Evolutionary conservation across 2,113 vertebrate genomes (phyloP), one percentile per base, ranked within the genome.

Genomic region (Sorex fumeus): DNA sequence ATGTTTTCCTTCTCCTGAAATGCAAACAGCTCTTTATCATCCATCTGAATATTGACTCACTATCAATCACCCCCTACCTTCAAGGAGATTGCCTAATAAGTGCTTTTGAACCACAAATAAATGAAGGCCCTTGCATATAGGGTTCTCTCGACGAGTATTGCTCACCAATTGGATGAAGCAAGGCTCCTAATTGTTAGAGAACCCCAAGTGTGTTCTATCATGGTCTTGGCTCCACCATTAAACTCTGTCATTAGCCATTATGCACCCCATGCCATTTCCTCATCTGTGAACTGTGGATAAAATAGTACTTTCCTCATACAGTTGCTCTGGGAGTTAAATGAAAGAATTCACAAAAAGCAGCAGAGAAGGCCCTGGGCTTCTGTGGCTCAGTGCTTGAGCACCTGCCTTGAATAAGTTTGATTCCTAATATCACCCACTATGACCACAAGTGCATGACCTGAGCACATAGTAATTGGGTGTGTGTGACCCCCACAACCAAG

Each of bases 221-320:
- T 12, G 25, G 40, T 69, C 53, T 71, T 43, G 36, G 25, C 19
- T 78, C 60, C 25, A 23, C 57, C 18, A 0, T 45, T 70, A 19
- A 85, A 71, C 6, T 32, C 19, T 15, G 19, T 87, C 64, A 0
- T 27, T 84, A 45, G 40, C 34, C 84, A 23, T 62, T 16, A n/a
- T 3, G 11, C 25, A 67, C 70, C 8, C 34, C 50, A n/a, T 32
- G 70, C 69, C 57, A 23, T 60, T 53, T 79, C 21, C 32, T 81
- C 62, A 60, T 57, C 77, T 92, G 9, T 80, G 30, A 84, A 76
- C 27, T 74, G 27, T 47, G 47, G 21, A 84, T 80, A 62, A 83
- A 88, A 72, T 5, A 83, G 67, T 8, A n/a, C 71, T 43, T 53
- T 50, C 57, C 28, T 81, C 84, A 43, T 12, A 21, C 8, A 64